A percentile compares a stretch with the other conserved stretches of the same genome.
Evolutionary conservation across 2,113 vertebrate species (phyloP).

Genomic region (Micromys minutus): DNA sequence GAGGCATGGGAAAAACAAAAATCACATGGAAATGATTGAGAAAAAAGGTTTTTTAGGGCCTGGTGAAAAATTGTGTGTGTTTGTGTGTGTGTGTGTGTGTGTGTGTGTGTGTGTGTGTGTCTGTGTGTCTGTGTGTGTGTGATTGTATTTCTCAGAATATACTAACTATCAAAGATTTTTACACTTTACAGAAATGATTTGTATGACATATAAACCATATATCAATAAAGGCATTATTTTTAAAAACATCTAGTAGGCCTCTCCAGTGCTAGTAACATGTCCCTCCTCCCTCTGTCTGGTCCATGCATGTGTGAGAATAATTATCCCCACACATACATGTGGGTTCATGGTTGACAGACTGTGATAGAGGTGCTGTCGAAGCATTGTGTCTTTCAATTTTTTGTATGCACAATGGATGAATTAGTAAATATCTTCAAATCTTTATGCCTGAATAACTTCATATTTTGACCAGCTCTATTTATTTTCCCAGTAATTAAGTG

Average conservation of each 20-base stretch:
- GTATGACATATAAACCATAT: neutral
- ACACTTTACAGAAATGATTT: neutral
- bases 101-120: neutral
- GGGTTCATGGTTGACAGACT: neutral
- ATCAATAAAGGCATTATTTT: neutral
- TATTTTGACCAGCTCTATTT: neutral
- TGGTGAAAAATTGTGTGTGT: neutral
- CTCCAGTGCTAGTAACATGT: neutral
- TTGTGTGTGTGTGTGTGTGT: neutral
- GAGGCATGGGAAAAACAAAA: neutral
- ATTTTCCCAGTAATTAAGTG: neutral
- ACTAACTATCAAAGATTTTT: neutral
- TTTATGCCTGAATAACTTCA: neutral
- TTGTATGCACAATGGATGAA: neutral
- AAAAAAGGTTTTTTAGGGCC: neutral
- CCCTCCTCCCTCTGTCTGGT: neutral
- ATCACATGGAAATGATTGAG: neutral
- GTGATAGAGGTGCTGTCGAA: neutral
- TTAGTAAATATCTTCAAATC: neutral
- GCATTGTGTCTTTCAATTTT: neutral
- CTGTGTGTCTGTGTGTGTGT: neutral
- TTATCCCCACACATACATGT: neutral
- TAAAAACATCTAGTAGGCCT: neutral
- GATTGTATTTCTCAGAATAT: neutral
- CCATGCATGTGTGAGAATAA: neutral